These are phyloP conservation scores for Nasonia oneida DNA, from an alignment of 2,888 invertebrate species.

Conservation along the genomic window DNA sequence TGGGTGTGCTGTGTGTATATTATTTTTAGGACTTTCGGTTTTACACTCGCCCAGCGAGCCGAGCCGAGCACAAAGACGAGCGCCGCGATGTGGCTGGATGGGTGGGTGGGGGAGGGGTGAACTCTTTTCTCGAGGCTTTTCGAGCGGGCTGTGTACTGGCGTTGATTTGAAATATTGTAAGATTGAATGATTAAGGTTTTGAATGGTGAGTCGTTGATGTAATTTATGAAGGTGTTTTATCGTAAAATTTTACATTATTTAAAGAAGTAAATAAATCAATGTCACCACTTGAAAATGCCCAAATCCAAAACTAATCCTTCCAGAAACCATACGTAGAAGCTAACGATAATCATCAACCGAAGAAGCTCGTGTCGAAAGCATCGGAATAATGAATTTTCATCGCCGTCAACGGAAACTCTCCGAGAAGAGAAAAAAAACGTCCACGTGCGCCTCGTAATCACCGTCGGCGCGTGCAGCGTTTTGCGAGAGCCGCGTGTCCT, in stretches of 20 bases:
- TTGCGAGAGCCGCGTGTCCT: neutral
- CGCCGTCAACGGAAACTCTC: neutral
- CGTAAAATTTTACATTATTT: too few species aligned
- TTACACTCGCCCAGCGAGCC: neutral
- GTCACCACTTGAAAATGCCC: too few species aligned
- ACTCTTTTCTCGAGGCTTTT: conserved; percentile 1
- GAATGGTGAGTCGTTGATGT: too few species aligned
- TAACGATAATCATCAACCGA: neutral
- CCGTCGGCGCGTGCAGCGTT: conserved; percentile 14
- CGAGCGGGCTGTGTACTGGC: neutral
- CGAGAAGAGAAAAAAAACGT: conserved; percentile 10
- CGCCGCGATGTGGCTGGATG: too few species aligned
- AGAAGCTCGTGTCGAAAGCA: neutral
- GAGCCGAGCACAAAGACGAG: neutral
- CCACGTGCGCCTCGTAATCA: conserved; percentile 39
- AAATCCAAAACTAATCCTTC: neutral
- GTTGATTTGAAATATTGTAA: too few species aligned
- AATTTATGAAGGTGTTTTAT: too few species aligned
- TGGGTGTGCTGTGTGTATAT: neutral
- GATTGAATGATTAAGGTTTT: too few species aligned
- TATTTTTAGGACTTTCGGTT: conserved; percentile 39
- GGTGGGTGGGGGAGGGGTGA: neutral
- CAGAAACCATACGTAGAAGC: neutral
- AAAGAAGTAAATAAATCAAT: too few species aligned
- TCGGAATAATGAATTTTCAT: neutral